Evolutionary conservation across 2,888 invertebrate genomes (phyloP).

Genomic region (Hirudinaria manillensis): DNA sequence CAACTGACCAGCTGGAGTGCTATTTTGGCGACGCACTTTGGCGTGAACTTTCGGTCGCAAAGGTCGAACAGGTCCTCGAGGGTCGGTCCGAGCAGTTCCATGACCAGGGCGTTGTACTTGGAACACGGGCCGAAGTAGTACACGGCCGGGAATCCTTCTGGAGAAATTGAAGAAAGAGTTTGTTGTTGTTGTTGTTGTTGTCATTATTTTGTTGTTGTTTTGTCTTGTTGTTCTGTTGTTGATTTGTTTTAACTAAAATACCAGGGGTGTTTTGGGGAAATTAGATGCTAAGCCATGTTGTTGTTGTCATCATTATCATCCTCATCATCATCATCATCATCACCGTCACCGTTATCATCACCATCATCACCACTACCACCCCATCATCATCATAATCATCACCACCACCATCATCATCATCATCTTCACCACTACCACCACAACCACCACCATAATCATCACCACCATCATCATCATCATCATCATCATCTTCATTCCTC

Average conservation of each 20-base stretch:
- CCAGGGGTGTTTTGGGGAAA: too few species aligned
- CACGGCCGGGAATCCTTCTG: conserved; percentile 96
- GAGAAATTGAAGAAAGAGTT: too few species aligned
- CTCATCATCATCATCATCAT: conserved; percentile 22
- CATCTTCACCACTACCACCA: too few species aligned
- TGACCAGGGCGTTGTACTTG: conserved; percentile 83
- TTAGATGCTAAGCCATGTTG: too few species aligned
- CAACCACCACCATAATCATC: too few species aligned
- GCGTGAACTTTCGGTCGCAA: conserved; percentile 93
- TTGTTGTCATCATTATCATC: conserved; percentile 18
- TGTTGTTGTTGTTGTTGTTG: too few species aligned
- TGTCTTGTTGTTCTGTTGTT: too few species aligned
- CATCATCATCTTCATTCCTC: background rate
- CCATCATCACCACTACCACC: background rate
- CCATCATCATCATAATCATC: conserved; percentile 24
- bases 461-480: too few species aligned
- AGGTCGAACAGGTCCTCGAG: conserved; percentile 98
- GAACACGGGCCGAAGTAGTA: conserved; percentile 68
- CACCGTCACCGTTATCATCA: conserved; percentile 7
- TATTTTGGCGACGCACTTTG: conserved; percentile 96
- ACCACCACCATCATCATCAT: conserved; percentile 3
- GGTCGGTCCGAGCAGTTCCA: conserved; percentile 97
- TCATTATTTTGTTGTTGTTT: too few species aligned
- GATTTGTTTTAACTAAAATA: too few species aligned
- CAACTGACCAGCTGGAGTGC: conserved; percentile 82